A percentile compares a stretch with the other conserved stretches of the same genome.
Conservation (phyloP, 2,888 invertebrate genomes). For the Hemistola chrysoprasaria region DNA sequence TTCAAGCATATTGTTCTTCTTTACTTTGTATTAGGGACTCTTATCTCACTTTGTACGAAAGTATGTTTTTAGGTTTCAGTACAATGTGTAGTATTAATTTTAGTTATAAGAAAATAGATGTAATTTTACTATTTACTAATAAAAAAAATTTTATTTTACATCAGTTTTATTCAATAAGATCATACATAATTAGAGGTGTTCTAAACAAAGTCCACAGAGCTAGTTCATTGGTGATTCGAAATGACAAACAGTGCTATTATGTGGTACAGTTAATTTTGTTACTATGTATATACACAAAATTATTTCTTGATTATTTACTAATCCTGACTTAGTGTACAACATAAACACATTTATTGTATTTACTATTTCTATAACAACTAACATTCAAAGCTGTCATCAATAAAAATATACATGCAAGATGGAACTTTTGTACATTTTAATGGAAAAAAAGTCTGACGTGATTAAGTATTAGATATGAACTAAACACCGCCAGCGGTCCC, state of each 20-base stretch:
- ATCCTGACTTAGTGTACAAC: conserved; percentile 37
- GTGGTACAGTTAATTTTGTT: conserved; percentile 49
- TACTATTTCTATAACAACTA: conserved; percentile 29
- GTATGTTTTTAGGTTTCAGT: too few relatives aligned
- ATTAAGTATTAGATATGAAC: conserved; percentile 38
- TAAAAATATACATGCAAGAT: conserved; percentile 47
- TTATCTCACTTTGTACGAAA: too few relatives aligned
- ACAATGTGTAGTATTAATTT: conserved; percentile 3
- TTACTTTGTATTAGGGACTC: too few relatives aligned
- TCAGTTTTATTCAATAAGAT: conserved; percentile 74
- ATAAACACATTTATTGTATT: conserved; percentile 20
- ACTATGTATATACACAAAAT: conserved; percentile 57
- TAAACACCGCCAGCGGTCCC: conserved; percentile 66
- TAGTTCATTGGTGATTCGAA: conserved; percentile 66
- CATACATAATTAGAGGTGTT: conserved; percentile 69
- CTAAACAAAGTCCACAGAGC: conserved; percentile 55
- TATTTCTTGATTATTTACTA: conserved; percentile 45
- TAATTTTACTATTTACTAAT: conserved; percentile 10
- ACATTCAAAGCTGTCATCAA: conserved; percentile 46
- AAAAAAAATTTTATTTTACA: conserved; percentile 39
- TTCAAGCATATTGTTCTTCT: too few relatives aligned
- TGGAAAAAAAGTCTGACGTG: conserved; percentile 42
- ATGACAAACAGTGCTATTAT: conserved; percentile 62
- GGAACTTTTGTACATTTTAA: conserved; percentile 27
- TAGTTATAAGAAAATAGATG: conserved; percentile 9